These are phyloP conservation scores for Pantherophis alleghaniensis DNA, from an alignment of 2,797 vertebrate genomes.

Conservation along the genomic window DNA sequence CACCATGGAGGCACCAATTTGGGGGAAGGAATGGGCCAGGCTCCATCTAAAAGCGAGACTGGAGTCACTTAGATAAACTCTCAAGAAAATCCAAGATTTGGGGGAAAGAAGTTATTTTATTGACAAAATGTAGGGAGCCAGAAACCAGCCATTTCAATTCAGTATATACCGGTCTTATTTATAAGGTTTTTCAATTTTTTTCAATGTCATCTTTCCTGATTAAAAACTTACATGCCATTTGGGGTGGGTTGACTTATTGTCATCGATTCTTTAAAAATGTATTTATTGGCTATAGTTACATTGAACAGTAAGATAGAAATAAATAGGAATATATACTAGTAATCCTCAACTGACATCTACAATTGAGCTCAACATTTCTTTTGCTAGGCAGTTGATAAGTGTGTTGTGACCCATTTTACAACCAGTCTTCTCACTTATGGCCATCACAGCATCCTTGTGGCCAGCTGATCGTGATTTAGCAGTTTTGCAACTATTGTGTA, in stretches of 20 bases:
- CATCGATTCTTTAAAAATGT: neutral
- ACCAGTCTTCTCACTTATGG: neutral
- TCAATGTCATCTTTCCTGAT: neutral
- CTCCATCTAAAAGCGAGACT: neutral
- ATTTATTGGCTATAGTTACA: neutral
- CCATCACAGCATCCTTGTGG: neutral
- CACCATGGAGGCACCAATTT: neutral
- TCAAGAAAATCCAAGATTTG: neutral
- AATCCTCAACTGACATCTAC: neutral
- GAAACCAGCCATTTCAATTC: neutral
- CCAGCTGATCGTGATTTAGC: neutral
- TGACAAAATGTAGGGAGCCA: neutral
- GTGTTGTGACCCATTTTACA: neutral
- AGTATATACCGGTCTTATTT: neutral
- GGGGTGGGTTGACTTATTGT: neutral
- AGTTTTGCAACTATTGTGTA: too few species aligned
- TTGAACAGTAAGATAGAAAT: neutral
- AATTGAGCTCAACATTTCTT: neutral
- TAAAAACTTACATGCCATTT: neutral
- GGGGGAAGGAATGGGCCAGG: neutral
- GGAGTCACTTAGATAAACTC: neutral
- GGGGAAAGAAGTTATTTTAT: neutral
- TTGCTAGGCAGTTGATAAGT: neutral
- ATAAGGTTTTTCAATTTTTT: neutral
- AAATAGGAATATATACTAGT: neutral